phyloP scores from a whole-genome alignment of 2,113 vertebrate genomes.

The Neopipo cinnamomea region DNA sequence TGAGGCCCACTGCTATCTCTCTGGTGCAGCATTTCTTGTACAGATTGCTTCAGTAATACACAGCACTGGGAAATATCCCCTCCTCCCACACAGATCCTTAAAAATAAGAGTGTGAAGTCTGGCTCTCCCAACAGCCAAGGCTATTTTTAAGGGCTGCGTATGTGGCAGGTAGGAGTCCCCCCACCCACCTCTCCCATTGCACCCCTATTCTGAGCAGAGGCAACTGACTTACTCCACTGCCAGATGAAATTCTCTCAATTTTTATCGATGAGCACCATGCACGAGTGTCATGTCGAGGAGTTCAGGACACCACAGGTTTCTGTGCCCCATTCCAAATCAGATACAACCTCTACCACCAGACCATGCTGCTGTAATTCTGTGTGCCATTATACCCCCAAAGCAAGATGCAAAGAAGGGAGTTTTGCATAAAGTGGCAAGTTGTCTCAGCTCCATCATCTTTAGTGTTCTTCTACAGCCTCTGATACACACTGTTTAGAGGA shows the following conservation, averaged over 20 bases:
- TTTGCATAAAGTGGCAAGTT: neutral
- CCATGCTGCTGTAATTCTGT: neutral
- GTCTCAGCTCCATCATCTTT: neutral
- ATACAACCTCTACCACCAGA: neutral
- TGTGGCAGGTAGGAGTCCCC: constrained; percentile 55
- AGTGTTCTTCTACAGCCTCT: neutral
- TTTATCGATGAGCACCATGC: neutral
- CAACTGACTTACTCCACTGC: neutral
- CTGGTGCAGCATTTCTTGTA: constrained; percentile 25
- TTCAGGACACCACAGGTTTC: neutral
- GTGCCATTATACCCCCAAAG: neutral
- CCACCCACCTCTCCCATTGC: constrained; percentile 40
- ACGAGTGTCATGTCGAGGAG: fast-evolving
- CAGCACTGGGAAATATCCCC: constrained; percentile 58
- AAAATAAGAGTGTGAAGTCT: constrained; percentile 62
- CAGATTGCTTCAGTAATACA: constrained; percentile 54
- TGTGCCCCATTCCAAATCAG: neutral
- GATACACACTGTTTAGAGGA: neutral
- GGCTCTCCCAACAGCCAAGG: constrained; percentile 45
- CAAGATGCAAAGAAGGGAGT: neutral
- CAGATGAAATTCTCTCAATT: neutral
- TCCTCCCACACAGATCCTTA: constrained; percentile 51
- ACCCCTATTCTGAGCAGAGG: constrained; percentile 33
- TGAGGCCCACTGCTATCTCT: constrained; percentile 11
- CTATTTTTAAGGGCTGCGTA: constrained; percentile 48